Base-by-base conservation (phyloP, 2,797 vertebrate genomes). In the Acanthurus lineatus region DNA sequence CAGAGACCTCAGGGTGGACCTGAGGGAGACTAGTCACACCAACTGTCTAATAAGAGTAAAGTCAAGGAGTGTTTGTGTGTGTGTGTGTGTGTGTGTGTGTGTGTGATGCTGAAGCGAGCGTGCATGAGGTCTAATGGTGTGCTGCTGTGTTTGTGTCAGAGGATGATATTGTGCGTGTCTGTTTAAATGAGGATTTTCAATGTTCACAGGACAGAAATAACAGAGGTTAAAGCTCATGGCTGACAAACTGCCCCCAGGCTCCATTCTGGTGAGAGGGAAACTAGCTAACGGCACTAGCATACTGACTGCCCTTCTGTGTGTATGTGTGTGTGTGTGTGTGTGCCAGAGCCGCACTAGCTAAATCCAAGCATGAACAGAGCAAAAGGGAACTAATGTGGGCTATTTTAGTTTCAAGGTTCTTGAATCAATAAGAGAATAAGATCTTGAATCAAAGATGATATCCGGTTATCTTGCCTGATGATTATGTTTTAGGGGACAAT, bases 1-100 rank as follows among this genome's bases (percentile, higher is more conserved):
- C 88, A 78, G 81, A 74, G 69, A 63, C 89, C 84, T 65, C 15
- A 12, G 86, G 84, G 60, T 16, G 1, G 8, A 76, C 87, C 78
- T 38, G 47, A 65, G 76, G 88, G 73, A 69, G 64, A 49, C 28
- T 2, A 47, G 49, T 81, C 72, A 61, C 74, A 76, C 86, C 89
- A 89, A 79, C 66, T 85, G 89, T 86, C 70, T 73, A 67, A 69
- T 12, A 73, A 81, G 62, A 79, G 53, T 12, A 52, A 44, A 67
- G 73, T 81, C 72, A 25, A 70, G 61, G 44, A 58, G 71, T 15
- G 76, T 54, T 67, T 25, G 25, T 25, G 28, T 32, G 28, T 32
- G 5, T 32, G 28, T 32, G 28, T 32, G 28, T 32, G 28, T 32
- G 28, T 32, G 28, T 32, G 28, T 32, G 69, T 75, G 72, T 51